Percentiles rank a stretch among this genome's conserved stretches.
These are phyloP conservation scores for Thalassarche chlororhynchos DNA, from an alignment of 2,113 vertebrate genomes.

Conservation along the genomic window DNA sequence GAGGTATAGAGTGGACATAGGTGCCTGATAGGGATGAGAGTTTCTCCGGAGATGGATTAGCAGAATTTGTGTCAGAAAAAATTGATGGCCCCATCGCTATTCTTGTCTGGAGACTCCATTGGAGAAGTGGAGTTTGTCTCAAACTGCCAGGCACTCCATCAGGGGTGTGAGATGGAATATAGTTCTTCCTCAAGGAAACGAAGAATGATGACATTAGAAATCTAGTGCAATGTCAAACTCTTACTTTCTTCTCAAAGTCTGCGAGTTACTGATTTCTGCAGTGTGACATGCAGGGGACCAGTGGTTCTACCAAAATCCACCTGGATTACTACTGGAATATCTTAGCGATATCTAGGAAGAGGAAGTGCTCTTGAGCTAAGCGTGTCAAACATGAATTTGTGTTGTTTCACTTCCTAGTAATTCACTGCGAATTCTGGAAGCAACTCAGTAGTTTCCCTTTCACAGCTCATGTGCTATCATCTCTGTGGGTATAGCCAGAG, in stretches of 20 bases:
- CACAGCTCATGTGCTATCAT: not conserved
- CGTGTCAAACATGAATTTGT: not conserved
- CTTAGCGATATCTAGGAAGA: not conserved
- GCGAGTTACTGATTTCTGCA: not conserved
- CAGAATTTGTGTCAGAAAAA: not conserved
- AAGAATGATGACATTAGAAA: not conserved
- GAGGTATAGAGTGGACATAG: not conserved
- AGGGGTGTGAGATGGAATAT: not conserved
- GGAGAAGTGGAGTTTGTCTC: not conserved
- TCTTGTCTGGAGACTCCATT: not conserved
- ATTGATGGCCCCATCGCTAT: rapidly evolving
- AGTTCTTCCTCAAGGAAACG: not conserved
- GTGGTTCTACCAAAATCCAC: not conserved
- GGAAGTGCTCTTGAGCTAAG: not conserved
- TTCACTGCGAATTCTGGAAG: not conserved
- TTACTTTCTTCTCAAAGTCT: not conserved
- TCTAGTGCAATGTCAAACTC: not conserved
- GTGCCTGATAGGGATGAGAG: not conserved
- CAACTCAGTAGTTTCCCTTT: not conserved
- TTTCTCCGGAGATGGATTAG: not conserved
- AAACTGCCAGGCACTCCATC: not conserved
- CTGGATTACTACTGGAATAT: not conserved
- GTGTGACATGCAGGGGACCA: not conserved
- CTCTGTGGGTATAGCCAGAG: not conserved
- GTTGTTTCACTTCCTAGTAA: not conserved